Conservation (phyloP, 2,797 vertebrate species). For the Crocodylus rhombifer region DNA sequence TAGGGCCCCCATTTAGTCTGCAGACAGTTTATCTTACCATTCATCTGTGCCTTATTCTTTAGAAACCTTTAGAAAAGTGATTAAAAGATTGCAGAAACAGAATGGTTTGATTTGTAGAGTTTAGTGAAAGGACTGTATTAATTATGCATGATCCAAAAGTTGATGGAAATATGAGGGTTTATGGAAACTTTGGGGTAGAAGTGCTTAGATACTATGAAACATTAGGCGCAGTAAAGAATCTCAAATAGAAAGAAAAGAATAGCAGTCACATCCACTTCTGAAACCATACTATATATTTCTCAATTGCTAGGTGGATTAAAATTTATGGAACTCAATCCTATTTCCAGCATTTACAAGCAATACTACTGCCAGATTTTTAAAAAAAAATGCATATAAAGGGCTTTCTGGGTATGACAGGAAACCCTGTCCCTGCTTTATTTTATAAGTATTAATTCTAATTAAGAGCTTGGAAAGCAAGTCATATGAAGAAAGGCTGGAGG, state of each 20-base stretch:
- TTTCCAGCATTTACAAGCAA: neutral
- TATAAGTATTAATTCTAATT: neutral
- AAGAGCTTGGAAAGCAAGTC: too few relatives aligned
- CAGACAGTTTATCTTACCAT: constrained; percentile 30
- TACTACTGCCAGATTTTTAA: neutral
- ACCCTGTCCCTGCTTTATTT: neutral
- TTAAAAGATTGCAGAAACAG: constrained; percentile 4
- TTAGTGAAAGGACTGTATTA: constrained; percentile 35
- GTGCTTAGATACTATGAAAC: constrained; percentile 58
- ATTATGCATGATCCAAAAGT: neutral
- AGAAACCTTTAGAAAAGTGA: neutral
- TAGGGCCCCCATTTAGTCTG: too few relatives aligned
- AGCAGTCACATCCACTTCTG: constrained; percentile 50
- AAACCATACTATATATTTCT: neutral
- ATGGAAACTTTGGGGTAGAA: constrained; percentile 59
- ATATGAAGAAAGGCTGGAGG: too few relatives aligned
- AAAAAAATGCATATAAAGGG: neutral
- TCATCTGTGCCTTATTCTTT: neutral
- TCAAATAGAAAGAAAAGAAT: constrained; percentile 59
- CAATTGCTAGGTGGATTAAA: neutral
- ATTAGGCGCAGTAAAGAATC: constrained; percentile 63
- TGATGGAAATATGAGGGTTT: constrained; percentile 24
- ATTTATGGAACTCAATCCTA: neutral
- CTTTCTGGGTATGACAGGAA: neutral
- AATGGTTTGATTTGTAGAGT: constrained; percentile 4